Conservation (phyloP, 2,797 vertebrate species). For the Pseudochaenichthys georgianus region DNA sequence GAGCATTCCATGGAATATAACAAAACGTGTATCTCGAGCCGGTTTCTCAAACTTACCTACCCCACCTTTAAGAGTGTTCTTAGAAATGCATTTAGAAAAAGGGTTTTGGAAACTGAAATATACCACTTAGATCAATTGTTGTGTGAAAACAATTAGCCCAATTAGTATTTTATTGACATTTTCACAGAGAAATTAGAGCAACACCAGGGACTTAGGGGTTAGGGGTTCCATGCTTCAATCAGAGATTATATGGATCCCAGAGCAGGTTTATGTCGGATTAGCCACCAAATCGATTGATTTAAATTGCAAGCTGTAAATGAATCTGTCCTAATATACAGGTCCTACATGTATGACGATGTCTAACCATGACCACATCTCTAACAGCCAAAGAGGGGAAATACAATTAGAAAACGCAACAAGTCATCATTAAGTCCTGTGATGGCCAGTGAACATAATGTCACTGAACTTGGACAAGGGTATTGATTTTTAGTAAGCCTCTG, state of each 20-base stretch:
- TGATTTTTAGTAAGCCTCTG: conserved; percentile 77
- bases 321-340: conserved; percentile 10
- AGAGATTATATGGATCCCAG: conserved; percentile 36
- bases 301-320: conserved; percentile 23
- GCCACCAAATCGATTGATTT: conserved; percentile 34
- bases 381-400: conserved; percentile 7
- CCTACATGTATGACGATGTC: neutral
- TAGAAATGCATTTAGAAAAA: too few relatives aligned
- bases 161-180: neutral
- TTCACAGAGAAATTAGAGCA: neutral
- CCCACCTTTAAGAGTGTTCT: too few relatives aligned
- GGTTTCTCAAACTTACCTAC: too few relatives aligned
- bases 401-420: conserved; percentile 27
- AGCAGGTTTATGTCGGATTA: conserved; percentile 44
- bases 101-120: too few relatives aligned
- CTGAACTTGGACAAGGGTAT: conserved; percentile 68
- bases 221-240: conserved; percentile 22
- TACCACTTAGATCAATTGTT: too few relatives aligned
- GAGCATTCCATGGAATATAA: too few relatives aligned
- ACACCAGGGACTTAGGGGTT: conserved; percentile 21
- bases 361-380: neutral
- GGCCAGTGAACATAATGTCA: conserved; percentile 58
- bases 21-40: too few relatives aligned
- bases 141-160: too few relatives aligned
- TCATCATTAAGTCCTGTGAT: conserved; percentile 52